Evolutionary conservation across 2,113 vertebrate species (phyloP), one percentile per base, ranked within the genome.

Genomic region (Atractosteus spatula): DNA sequence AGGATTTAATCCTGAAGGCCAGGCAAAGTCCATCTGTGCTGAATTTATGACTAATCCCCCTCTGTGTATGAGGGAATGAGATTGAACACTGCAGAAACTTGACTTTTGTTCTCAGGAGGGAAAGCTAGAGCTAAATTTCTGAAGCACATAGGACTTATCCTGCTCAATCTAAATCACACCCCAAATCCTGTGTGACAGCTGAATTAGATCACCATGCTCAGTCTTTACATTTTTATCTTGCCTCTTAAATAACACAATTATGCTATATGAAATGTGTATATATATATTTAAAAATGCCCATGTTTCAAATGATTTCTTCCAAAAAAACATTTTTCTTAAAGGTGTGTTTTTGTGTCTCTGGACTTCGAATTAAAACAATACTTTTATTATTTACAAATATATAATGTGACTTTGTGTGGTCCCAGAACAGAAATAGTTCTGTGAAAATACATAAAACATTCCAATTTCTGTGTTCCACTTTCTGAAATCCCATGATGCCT

Each of bases 1-100:
- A 75, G 84, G 82, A 81, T 83, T 85, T 86, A 82, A 82, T 83
- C 81, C 83, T 82, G 81, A 78, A 80, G 82, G 82, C 74, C 85
- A 81, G 82, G 78, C 78, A 74, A 69, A 78, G 84, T 82, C 82
- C 83, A 81, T 86, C 82, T 82, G 82, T 77, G 81, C 65, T 62
- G 69, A 83, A 77, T 78, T 74, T 68, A 65, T 74, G 79, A 74
- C 80, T 87, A 85, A 87, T 88, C 82, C 80, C 64, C 70, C 71
- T 75, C 59, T 71, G 68, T 56, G 45, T 6, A 72, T 59, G 57
- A 59, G 47, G 44, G 66, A 76, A 63, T 8, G 69, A 66, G 63
- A 65, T 81, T 77, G 70, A 78, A 81, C 70, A 80, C 79, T 74
- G 75, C 75, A 82, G 70, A 84, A 80, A 84, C 76, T 81, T 59